Conservation (phyloP, 2,888 invertebrate species). For the Coelinius sp. region DNA sequence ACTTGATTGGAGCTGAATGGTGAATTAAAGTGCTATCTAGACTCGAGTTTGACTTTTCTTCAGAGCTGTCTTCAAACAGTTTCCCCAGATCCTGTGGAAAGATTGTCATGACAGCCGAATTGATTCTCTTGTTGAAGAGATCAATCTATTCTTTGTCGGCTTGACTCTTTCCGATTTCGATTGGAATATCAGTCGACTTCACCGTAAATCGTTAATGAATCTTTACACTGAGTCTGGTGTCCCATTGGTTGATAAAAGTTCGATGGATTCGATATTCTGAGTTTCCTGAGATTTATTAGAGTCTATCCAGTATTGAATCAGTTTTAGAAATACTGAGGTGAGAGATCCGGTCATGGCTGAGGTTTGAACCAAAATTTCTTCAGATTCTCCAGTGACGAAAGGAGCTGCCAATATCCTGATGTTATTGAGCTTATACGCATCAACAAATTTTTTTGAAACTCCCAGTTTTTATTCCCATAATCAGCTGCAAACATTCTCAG, state of each 20-base stretch:
- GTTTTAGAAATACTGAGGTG: constrained; percentile 79
- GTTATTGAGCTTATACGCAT: constrained; percentile 79
- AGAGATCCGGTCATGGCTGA: constrained; percentile 79
- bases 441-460: constrained; percentile 76
- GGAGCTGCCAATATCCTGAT: constrained; percentile 86
- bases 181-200: constrained; percentile 76
- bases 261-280: constrained; percentile 69
- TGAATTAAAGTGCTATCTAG: constrained; percentile 72
- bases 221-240: constrained; percentile 75
- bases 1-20: constrained; percentile 89
- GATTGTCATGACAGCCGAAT: constrained; percentile 75
- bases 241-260: constrained; percentile 72
- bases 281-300: constrained; percentile 49
- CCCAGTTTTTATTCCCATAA: constrained; percentile 75
- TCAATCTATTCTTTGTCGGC: constrained; percentile 73
- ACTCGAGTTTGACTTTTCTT: constrained; percentile 67
- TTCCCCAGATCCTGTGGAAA: constrained; percentile 74
- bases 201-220: constrained; percentile 75
- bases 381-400: constrained; percentile 85
- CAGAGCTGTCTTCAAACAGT: constrained; percentile 72
- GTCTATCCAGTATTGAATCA: constrained; percentile 82
- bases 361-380: constrained; percentile 81
- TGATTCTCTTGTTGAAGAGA: constrained; percentile 68
- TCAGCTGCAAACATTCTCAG: constrained; percentile 75
- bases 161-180: constrained; percentile 76